A percentile compares a stretch with the other conserved stretches of the same genome.
These are phyloP conservation scores for Caranx melampygus DNA, from an alignment of 2,113 vertebrate species.

Conservation along the genomic window DNA sequence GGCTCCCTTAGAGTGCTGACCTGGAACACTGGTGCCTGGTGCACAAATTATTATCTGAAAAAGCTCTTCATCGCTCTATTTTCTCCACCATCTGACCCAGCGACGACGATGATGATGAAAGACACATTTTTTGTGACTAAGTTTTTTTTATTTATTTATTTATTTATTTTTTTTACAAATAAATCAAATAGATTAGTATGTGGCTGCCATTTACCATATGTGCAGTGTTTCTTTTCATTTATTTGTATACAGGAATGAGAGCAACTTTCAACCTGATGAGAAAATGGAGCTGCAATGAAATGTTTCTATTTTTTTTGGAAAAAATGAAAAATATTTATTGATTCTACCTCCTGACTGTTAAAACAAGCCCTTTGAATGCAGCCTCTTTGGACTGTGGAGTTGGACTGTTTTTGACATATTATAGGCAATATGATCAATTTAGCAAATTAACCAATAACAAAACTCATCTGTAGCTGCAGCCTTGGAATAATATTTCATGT, in stretches of 20 bases:
- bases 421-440: not conserved
- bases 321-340: no score
- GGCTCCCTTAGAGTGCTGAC: constrained; percentile 72
- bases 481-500: not conserved
- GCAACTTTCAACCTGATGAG: not conserved
- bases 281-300: no score
- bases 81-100: constrained; percentile 67
- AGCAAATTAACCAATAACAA: not conserved
- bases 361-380: no score
- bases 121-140: constrained; percentile 6
- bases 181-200: not conserved
- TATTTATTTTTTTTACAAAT: not conserved
- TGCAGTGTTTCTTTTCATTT: not conserved
- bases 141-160: not conserved
- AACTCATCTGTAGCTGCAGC: not conserved
- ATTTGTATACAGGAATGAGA: not conserved
- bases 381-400: not conserved
- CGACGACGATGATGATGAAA: constrained; percentile 13
- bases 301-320: no score
- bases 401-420: not conserved
- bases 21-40: constrained; percentile 68
- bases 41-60: constrained; percentile 75
- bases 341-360: no score
- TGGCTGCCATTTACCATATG: not conserved
- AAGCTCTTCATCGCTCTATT: constrained; percentile 69